These are phyloP conservation scores for Origma solitaria DNA, from an alignment of 2,113 vertebrate genomes.

Conservation along the genomic window DNA sequence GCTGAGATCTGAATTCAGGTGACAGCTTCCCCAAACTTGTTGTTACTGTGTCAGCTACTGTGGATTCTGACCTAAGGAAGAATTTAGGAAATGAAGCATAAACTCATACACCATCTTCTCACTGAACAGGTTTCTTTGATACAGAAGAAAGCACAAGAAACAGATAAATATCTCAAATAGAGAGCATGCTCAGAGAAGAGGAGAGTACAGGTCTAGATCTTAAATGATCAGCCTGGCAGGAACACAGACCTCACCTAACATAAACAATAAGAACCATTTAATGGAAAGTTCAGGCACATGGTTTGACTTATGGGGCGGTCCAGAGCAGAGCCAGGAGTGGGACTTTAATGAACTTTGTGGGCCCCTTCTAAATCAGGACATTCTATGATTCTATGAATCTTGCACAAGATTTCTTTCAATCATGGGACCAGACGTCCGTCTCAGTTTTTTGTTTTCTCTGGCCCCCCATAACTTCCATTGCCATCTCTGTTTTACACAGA, in stretches of 20 bases:
- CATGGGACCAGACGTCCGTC: background rate
- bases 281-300: background rate
- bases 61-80: background rate
- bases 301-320: background rate
- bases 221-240: background rate
- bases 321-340: too few species aligned
- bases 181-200: background rate
- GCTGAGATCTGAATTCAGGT: background rate
- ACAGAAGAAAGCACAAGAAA: background rate
- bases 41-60: background rate
- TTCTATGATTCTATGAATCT: background rate
- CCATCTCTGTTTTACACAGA: background rate
- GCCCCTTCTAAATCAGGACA: background rate
- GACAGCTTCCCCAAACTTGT: background rate
- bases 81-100: background rate
- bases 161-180: background rate
- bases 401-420: background rate
- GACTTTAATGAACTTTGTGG: too few species aligned
- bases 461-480: rapidly evolving
- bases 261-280: background rate
- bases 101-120: background rate
- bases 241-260: background rate
- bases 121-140: background rate
- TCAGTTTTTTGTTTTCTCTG: background rate
- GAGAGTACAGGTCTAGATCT: background rate